A percentile compares a stretch with the other conserved stretches of the same genome.
phyloP scores from a whole-genome alignment of 2,113 vertebrate species.

The Acinonyx jubatus region DNA sequence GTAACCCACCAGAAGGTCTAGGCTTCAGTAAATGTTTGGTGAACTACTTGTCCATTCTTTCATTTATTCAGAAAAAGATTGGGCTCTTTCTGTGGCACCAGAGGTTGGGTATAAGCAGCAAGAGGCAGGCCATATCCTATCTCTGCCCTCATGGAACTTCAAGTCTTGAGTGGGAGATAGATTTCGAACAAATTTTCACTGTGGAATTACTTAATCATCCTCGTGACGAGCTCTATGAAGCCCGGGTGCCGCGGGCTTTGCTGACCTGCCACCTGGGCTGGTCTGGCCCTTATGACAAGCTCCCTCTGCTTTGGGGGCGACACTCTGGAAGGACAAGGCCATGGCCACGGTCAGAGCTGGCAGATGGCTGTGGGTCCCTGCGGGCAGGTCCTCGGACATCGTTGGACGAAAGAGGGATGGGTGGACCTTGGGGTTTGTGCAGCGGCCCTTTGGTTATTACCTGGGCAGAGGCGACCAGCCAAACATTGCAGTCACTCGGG shows the following conservation, averaged over 20 bases:
- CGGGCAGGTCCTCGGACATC: background rate
- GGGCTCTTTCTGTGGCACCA: background rate
- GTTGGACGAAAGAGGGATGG: too few relatives aligned
- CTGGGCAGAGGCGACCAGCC: background rate
- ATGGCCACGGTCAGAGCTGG: background rate
- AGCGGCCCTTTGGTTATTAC: background rate
- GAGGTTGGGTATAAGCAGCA: background rate
- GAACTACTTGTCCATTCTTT: background rate
- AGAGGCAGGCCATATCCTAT: background rate
- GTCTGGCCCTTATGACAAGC: accelerated
- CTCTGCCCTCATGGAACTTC: background rate
- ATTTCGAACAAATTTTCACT: too few relatives aligned
- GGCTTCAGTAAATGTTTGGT: too few relatives aligned
- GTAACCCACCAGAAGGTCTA: background rate
- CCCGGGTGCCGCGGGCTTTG: accelerated
- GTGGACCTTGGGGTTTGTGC: background rate
- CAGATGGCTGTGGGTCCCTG: background rate
- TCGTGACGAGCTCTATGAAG: background rate
- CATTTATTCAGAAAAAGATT: background rate
- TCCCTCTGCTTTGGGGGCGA: background rate
- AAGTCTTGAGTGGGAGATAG: background rate
- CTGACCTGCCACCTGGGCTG: background rate
- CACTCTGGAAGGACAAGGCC: too few relatives aligned
- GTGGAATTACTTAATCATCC: background rate
- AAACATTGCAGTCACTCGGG: accelerated